Percentiles rank a stretch among this genome's conserved stretches.
These are phyloP conservation scores for Tragelaphus eurycerus DNA, from an alignment of 2,797 vertebrate species.

Conservation along the genomic window DNA sequence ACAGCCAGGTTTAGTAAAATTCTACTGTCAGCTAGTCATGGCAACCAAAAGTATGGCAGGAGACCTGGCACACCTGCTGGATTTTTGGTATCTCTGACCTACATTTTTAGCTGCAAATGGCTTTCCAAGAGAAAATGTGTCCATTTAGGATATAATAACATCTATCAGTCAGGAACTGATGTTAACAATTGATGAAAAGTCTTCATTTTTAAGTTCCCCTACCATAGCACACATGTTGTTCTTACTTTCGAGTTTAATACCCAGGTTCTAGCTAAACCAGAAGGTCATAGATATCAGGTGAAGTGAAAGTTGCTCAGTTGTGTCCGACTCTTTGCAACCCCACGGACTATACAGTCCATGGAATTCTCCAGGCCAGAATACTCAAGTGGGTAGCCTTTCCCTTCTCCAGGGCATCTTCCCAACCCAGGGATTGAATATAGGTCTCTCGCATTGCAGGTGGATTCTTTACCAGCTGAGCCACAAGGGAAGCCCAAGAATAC, in stretches of 20 bases:
- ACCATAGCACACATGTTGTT: neutral
- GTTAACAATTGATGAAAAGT: neutral
- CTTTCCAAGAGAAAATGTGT: neutral
- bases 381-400: neutral
- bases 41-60: neutral
- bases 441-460: neutral
- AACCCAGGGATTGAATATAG: neutral
- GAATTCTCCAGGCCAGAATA: neutral
- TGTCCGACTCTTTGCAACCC: neutral
- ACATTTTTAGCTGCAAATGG: neutral
- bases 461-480: neutral
- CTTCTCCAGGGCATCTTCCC: neutral
- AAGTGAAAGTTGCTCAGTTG: neutral
- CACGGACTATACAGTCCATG: neutral
- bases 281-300: neutral
- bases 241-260: neutral
- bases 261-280: neutral
- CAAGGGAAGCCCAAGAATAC: neutral
- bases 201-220: neutral
- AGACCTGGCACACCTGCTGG: neutral
- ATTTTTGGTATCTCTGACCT: neutral
- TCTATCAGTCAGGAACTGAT: neutral
- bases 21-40: neutral
- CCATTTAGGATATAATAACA: neutral
- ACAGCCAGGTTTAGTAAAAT: neutral